phyloP scores from a whole-genome alignment of 2,113 vertebrate genomes.

The Cairina moschata region DNA sequence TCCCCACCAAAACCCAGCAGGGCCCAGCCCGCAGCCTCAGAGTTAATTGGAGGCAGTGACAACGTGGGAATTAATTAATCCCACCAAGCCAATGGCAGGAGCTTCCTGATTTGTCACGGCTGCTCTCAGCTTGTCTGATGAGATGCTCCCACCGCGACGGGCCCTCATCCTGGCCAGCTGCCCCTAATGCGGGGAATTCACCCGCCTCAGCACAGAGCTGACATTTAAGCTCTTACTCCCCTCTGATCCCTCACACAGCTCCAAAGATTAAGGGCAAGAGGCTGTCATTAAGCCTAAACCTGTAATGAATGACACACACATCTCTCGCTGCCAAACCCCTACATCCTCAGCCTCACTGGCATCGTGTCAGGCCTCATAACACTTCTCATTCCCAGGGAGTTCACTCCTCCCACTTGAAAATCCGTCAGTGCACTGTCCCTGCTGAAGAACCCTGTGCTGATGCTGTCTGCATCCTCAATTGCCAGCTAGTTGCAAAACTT shows the following conservation, averaged over 20 bases:
- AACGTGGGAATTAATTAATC: constrained; percentile 26
- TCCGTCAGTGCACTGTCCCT: not conserved
- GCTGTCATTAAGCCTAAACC: not conserved
- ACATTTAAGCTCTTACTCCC: constrained; percentile 27
- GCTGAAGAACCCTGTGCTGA: not conserved
- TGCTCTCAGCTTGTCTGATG: not conserved
- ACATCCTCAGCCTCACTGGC: not conserved
- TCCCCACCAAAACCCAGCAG: not conserved
- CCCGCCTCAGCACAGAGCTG: not conserved
- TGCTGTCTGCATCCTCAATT: not conserved
- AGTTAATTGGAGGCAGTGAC: not conserved
- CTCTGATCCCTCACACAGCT: not conserved
- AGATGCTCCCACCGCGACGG: not conserved
- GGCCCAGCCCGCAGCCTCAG: not conserved
- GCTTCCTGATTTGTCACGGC: not conserved
- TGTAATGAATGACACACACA: not conserved
- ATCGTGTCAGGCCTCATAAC: not conserved
- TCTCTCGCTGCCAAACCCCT: not conserved
- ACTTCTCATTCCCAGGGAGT: not conserved
- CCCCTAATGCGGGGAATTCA: not conserved
- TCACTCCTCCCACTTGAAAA: constrained; percentile 19
- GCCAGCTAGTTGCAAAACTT: not conserved
- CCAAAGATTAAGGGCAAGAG: not conserved
- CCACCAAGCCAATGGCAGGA: not conserved
- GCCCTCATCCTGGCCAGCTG: not conserved